These are phyloP conservation scores for Xenopus laevis DNA, from an alignment of 2,113 vertebrate species.

Conservation along the genomic window DNA sequence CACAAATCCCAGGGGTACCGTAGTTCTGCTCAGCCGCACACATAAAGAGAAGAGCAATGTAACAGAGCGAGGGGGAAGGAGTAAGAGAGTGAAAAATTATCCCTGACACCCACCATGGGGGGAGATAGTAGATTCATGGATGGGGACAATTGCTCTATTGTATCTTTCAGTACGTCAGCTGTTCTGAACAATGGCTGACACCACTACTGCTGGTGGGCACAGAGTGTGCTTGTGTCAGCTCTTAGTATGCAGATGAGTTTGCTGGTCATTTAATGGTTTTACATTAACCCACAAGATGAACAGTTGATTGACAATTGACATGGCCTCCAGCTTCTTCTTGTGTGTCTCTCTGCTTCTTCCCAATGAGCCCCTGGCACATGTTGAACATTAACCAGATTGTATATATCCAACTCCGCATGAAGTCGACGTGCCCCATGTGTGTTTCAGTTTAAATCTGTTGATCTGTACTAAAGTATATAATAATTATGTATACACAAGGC, in stretches of 20 bases:
- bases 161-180: constrained; percentile 9
- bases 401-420: no score
- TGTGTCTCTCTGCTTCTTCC: neutral
- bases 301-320: neutral
- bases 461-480: no score
- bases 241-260: neutral
- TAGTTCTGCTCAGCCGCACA: constrained; percentile 18
- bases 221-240: neutral
- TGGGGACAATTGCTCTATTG: constrained; percentile 12
- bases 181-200: constrained; percentile 21
- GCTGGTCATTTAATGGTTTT: neutral
- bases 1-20: constrained; percentile 41
- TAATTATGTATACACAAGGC: no score
- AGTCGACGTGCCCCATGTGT: no score
- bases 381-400: no score
- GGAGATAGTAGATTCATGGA: neutral
- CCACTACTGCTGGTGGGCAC: neutral
- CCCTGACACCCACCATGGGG: neutral
- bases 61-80: neutral
- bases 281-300: no score
- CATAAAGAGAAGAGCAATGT: constrained; percentile 21
- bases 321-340: neutral
- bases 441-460: no score
- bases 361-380: neutral
- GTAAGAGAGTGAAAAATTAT: neutral